These are phyloP conservation scores for Bombus polaris DNA, from an alignment of 1,140 invertebrate species.

Conservation along the genomic window DNA sequence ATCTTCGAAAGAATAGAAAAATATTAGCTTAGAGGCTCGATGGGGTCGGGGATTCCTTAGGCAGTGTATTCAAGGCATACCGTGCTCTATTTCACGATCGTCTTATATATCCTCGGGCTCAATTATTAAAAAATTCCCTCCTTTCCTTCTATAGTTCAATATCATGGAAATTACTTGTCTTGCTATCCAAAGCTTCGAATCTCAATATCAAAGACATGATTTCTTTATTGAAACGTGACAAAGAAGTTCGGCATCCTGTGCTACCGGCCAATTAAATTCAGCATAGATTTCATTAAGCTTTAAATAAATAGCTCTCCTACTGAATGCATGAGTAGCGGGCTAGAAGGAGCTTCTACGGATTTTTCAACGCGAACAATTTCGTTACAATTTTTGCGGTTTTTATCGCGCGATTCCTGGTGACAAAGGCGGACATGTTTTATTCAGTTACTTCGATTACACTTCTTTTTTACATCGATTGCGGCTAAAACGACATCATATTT, in stretches of 20 bases:
- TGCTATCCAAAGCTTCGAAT: constrained; percentile 61
- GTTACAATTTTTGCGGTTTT: constrained; percentile 16
- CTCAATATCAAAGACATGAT: constrained; percentile 64
- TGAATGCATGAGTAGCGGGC: constrained; percentile 8
- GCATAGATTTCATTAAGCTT: constrained; percentile 49
- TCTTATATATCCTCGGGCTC: constrained; percentile 50
- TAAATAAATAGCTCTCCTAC: constrained; percentile 19
- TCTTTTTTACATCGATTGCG: background rate
- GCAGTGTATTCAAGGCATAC: constrained; percentile 63
- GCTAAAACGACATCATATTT: background rate
- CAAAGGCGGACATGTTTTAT: constrained; percentile 23
- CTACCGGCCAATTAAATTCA: constrained; percentile 40
- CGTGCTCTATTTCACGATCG: constrained; percentile 55
- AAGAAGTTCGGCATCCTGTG: constrained; percentile 25
- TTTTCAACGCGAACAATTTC: background rate
- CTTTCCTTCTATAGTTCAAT: constrained; percentile 58
- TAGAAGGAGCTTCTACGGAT: background rate
- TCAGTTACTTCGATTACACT: constrained; percentile 14
- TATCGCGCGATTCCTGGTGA: background rate
- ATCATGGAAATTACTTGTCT: constrained; percentile 68
- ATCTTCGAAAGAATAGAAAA: constrained; percentile 61
- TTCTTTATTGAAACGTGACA: constrained; percentile 47
- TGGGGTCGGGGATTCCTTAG: constrained; percentile 65
- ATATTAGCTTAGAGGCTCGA: constrained; percentile 60
- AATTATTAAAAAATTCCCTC: constrained; percentile 69